Evolutionary conservation across 2,888 invertebrate genomes (phyloP).

Genomic region (Rhaphigaster nebulosa): DNA sequence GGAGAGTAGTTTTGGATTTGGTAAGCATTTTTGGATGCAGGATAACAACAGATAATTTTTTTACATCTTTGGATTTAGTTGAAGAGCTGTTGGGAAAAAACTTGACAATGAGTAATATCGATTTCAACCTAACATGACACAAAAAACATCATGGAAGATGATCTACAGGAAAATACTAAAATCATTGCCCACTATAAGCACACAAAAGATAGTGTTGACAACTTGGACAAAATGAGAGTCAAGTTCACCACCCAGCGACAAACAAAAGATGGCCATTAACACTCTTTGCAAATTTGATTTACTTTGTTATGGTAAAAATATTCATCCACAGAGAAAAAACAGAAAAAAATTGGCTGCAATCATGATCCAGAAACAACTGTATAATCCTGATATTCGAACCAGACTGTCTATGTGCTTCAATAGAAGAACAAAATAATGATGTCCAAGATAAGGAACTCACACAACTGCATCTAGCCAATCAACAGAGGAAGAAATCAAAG

Average conservation of each 20-base stretch:
- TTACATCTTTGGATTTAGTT: background rate
- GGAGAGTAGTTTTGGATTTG: too few species aligned
- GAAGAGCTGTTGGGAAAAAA: background rate
- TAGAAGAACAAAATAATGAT: background rate
- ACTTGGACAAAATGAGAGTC: background rate
- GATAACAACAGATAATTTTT: too few species aligned
- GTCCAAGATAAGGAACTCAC: background rate
- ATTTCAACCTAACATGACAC: too few species aligned
- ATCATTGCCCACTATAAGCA: background rate
- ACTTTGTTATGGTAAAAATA: background rate
- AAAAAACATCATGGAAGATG: background rate
- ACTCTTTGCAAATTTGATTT: background rate
- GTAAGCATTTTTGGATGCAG: too few species aligned
- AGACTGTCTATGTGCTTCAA: too few species aligned
- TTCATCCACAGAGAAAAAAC: background rate
- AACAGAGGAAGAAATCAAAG: background rate
- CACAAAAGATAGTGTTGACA: background rate
- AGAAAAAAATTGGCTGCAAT: background rate
- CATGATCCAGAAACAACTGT: background rate
- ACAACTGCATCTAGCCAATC: too few species aligned
- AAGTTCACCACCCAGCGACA: background rate
- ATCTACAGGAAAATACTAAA: background rate
- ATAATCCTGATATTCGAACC: background rate
- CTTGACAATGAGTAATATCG: background rate
- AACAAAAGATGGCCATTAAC: background rate